These are phyloP conservation scores for Alitta virens DNA, from an alignment of 2,888 invertebrate species.

Conservation along the genomic window DNA sequence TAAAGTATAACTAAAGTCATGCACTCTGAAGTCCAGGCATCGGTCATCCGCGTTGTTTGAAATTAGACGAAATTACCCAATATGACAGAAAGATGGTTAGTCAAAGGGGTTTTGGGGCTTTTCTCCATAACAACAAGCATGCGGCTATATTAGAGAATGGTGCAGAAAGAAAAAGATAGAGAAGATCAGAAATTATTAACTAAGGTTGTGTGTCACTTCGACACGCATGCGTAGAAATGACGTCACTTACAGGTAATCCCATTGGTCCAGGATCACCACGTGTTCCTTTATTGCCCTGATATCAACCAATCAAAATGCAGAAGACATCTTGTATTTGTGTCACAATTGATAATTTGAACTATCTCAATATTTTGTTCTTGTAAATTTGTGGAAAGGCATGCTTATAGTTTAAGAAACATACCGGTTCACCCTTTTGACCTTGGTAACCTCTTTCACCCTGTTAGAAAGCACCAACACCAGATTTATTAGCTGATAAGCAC, in stretches of 20 bases:
- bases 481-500: neutral
- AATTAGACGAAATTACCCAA: too few species aligned
- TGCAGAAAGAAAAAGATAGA: too few species aligned
- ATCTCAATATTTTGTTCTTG: neutral
- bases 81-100: constrained; percentile 3
- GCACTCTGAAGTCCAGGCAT: too few species aligned
- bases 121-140: too few species aligned
- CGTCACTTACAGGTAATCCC: constrained; percentile 85
- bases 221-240: too few species aligned
- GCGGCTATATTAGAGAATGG: too few species aligned
- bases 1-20: too few species aligned
- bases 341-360: too few species aligned
- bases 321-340: too few species aligned
- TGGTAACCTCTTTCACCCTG: constrained; percentile 78
- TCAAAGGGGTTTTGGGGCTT: neutral
- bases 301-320: neutral
- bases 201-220: too few species aligned
- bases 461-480: constrained; percentile 8
- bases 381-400: neutral
- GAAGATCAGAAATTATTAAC: too few species aligned
- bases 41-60: too few species aligned
- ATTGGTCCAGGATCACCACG: constrained; percentile 89
- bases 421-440: constrained; percentile 79
- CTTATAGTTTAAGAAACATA: constrained; percentile 58
- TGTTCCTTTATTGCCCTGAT: constrained; percentile 65